These are phyloP conservation scores for Phrynosoma blainvillii DNA, from an alignment of 2,113 vertebrate species.

Conservation along the genomic window DNA sequence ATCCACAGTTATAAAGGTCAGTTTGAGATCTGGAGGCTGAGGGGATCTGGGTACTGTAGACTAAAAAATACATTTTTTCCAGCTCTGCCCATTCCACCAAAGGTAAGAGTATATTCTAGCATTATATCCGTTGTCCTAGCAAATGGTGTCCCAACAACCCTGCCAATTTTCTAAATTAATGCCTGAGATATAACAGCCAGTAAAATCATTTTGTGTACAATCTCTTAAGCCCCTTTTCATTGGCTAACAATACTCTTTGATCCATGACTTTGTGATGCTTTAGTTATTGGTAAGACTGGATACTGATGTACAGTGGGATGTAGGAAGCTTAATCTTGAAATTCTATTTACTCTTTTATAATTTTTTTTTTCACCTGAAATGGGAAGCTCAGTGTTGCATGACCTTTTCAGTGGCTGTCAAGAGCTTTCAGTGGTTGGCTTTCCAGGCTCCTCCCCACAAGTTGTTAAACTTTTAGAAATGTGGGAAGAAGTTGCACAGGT, in stretches of 20 bases:
- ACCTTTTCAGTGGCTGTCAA: neutral
- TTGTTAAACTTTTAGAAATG: conserved; percentile 19
- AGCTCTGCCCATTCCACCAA: neutral
- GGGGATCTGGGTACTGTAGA: neutral
- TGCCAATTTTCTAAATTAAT: neutral
- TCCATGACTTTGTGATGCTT: neutral
- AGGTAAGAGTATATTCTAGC: neutral
- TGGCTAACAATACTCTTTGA: neutral
- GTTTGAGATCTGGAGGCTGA: conserved; percentile 22
- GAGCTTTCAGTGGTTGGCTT: neutral
- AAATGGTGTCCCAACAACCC: neutral
- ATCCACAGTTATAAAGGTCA: conserved; percentile 71
- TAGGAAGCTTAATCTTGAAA: neutral
- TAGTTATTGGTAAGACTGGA: neutral
- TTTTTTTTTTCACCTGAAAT: neutral
- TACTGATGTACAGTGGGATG: too few species aligned
- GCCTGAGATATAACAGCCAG: neutral
- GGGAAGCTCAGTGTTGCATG: neutral
- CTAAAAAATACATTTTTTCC: neutral
- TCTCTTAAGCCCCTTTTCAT: neutral
- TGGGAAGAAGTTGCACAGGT: conserved; percentile 54
- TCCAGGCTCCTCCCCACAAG: neutral
- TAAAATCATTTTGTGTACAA: neutral
- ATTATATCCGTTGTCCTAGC: neutral
- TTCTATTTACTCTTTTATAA: neutral